phyloP scores from a whole-genome alignment of 2,797 vertebrate genomes.

The Eutrigla gurnardus region DNA sequence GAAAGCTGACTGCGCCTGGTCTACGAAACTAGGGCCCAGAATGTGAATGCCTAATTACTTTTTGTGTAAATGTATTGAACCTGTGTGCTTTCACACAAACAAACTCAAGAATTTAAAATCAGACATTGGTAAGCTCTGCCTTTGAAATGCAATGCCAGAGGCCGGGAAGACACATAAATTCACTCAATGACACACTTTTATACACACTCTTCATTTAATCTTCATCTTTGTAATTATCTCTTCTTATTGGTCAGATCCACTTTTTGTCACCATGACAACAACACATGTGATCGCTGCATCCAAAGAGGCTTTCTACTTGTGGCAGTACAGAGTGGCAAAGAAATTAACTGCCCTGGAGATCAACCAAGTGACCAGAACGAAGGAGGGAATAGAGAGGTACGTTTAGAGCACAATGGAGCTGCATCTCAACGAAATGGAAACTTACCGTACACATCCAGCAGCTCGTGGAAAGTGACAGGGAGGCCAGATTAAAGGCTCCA shows the following conservation, averaged over 20 bases:
- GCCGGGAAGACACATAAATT: too few species aligned
- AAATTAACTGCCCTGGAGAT: slow-evolving; percentile 97
- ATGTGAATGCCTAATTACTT: not conserved
- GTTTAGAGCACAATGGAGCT: not conserved
- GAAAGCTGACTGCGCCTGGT: too few species aligned
- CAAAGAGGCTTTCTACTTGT: slow-evolving; percentile 92
- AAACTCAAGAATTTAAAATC: not conserved
- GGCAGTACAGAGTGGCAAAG: slow-evolving; percentile 98
- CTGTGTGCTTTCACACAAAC: not conserved
- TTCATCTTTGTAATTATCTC: too few species aligned
- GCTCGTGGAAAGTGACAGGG: slow-evolving; percentile 55
- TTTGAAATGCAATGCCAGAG: not conserved
- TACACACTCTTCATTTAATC: too few species aligned
- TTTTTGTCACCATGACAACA: slow-evolving; percentile 96
- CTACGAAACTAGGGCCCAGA: too few species aligned
- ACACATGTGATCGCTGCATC: slow-evolving; percentile 96
- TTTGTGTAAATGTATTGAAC: not conserved
- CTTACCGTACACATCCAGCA: slow-evolving; percentile 26
- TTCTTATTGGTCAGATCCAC: slow-evolving; percentile 84
- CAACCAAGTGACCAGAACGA: slow-evolving; percentile 92
- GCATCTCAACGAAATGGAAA: not conserved
- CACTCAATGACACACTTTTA: not conserved
- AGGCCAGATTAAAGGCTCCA: slow-evolving; percentile 42
- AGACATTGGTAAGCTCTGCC: not conserved
- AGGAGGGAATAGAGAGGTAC: slow-evolving; percentile 95